phyloP scores from a whole-genome alignment of 2,113 vertebrate species.

The Campylomormyrus tamandua region DNA sequence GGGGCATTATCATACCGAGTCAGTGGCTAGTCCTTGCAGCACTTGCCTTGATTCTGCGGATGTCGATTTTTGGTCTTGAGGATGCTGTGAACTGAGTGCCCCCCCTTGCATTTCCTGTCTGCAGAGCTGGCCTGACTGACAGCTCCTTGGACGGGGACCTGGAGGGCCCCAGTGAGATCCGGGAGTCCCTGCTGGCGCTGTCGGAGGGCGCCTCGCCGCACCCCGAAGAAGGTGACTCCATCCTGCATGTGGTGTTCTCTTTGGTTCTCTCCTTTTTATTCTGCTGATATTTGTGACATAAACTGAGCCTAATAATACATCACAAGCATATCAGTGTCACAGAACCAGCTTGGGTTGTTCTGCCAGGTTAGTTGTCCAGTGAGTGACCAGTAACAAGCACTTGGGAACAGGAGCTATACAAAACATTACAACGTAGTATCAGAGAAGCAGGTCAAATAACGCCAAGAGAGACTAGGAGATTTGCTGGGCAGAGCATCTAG shows the following conservation, averaged over 20 bases:
- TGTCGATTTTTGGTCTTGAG: background rate
- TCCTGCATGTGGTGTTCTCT: background rate
- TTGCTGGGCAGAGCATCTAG: background rate
- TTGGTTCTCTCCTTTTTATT: background rate
- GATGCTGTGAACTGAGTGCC: background rate
- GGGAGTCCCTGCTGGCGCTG: slow-evolving; percentile 59
- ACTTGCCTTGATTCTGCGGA: background rate
- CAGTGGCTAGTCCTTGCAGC: background rate
- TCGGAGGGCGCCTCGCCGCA: slow-evolving; percentile 63
- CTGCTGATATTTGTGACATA: background rate
- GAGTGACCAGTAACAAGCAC: background rate
- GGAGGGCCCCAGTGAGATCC: slow-evolving; percentile 62
- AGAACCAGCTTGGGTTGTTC: background rate
- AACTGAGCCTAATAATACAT: background rate
- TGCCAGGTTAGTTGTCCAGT: background rate
- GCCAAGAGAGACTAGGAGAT: background rate
- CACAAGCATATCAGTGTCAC: background rate
- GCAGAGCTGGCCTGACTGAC: slow-evolving; percentile 46
- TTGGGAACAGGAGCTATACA: background rate
- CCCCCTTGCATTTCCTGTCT: background rate
- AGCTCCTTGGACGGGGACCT: slow-evolving; percentile 50
- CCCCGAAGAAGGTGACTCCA: slow-evolving; percentile 68
- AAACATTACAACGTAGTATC: background rate
- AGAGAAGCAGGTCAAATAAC: background rate
- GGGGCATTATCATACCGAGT: background rate